Evolutionary conservation across 2,113 vertebrate species (phyloP).

Genomic region (Alexandromys fortis): DNA sequence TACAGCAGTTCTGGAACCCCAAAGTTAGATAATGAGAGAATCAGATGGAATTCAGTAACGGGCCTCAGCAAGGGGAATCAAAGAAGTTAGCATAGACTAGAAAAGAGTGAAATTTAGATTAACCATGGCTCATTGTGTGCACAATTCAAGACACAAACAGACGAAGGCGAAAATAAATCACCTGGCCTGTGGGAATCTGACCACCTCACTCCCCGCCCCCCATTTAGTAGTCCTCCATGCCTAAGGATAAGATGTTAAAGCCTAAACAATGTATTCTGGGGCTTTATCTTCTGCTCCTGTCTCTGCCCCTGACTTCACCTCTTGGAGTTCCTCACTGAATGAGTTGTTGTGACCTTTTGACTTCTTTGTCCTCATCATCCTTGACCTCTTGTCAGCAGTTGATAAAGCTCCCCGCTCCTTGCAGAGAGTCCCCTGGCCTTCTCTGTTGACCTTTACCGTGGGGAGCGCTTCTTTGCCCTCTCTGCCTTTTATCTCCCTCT

Average conservation of each 20-base stretch:
- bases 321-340: background rate
- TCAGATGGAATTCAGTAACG: background rate
- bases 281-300: background rate
- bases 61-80: background rate
- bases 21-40: background rate
- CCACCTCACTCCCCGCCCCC: too few species aligned
- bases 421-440: background rate
- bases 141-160: background rate
- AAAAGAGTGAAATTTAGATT: conserved; percentile 22
- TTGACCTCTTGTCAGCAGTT: conserved; percentile 31
- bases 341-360: background rate
- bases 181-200: background rate
- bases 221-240: background rate
- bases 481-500: background rate
- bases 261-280: background rate
- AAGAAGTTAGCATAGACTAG: conserved; percentile 22
- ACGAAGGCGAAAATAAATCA: conserved; percentile 42
- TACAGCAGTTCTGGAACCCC: background rate
- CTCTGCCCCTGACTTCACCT: background rate
- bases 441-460: background rate
- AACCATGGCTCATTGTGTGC: background rate
- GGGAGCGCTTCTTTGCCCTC: background rate
- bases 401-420: background rate
- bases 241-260: background rate
- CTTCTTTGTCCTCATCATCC: conserved; percentile 43